Conservation (phyloP, 2,797 vertebrate genomes). For the Gymnothorax reevesii region DNA sequence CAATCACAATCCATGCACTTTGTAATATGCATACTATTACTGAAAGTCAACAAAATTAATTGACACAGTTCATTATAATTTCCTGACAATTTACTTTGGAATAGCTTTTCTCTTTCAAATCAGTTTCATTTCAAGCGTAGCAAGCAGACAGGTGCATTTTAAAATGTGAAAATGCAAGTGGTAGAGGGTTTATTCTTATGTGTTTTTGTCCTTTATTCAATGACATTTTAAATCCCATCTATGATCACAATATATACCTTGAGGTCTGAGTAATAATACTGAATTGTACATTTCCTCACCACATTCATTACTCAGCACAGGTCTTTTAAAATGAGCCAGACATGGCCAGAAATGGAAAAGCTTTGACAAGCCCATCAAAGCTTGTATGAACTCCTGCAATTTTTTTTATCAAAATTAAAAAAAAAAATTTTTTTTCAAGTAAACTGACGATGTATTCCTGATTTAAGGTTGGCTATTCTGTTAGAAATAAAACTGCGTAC, state of each 20-base stretch:
- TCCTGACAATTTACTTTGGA: neutral
- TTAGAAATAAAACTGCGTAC: neutral
- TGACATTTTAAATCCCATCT: constrained; percentile 4
- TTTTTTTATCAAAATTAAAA: neutral
- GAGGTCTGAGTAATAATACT: neutral
- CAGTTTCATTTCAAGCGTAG: neutral
- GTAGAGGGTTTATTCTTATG: neutral
- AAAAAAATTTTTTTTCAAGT: neutral
- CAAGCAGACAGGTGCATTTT: neutral
- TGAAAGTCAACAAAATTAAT: too few species aligned
- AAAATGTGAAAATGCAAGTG: neutral
- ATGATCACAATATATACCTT: neutral
- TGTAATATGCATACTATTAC: too few species aligned
- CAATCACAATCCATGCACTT: too few species aligned
- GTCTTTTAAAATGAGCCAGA: neutral
- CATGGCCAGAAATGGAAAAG: neutral
- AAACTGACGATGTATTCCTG: neutral
- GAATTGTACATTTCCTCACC: neutral
- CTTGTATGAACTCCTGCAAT: neutral
- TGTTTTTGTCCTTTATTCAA: constrained; percentile 1
- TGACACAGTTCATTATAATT: neutral
- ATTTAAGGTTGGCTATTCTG: neutral
- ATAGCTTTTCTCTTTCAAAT: neutral
- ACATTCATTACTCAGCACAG: neutral
- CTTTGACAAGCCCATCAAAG: neutral